Conservation (phyloP, 2,797 vertebrate genomes). For the Melanotaenia maccullochi region DNA sequence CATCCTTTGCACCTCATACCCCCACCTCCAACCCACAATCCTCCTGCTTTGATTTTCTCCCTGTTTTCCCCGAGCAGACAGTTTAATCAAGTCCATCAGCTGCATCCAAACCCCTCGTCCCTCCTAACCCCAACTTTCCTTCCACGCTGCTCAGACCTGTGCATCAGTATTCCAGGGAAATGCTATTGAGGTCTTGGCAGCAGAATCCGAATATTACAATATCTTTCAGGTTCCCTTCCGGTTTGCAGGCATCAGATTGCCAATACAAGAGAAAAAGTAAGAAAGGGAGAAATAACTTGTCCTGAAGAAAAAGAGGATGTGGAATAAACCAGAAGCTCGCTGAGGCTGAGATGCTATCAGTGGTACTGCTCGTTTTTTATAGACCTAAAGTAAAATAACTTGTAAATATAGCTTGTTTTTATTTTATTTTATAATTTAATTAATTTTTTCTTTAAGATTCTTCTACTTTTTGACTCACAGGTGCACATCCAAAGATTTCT, state of each 20-base stretch:
- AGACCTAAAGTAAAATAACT: conserved; percentile 3
- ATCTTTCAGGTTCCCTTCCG: conserved; percentile 51
- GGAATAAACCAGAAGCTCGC: conserved; percentile 26
- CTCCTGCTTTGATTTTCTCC: conserved; percentile 69
- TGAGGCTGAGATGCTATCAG: background rate
- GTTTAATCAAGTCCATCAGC: conserved; percentile 76
- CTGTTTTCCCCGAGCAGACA: conserved; percentile 66
- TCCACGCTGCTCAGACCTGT: conserved; percentile 36
- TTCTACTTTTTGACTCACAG: background rate
- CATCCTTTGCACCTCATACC: conserved; percentile 12
- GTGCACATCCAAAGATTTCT: background rate
- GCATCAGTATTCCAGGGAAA: conserved; percentile 75
- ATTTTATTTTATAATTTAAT: no score
- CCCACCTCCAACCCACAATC: conserved; percentile 24
- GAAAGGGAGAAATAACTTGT: conserved; percentile 41
- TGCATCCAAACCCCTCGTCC: conserved; percentile 45
- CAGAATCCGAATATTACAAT: conserved; percentile 69
- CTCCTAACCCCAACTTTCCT: conserved; percentile 28
- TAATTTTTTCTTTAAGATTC: no score
- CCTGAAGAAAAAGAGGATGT: conserved; percentile 16
- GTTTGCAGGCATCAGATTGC: conserved; percentile 62
- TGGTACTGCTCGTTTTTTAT: conserved; percentile 1
- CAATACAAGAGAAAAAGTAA: conserved; percentile 41
- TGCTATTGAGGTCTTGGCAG: conserved; percentile 64
- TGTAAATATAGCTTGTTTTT: no score